Conservation (phyloP, 2,113 vertebrate genomes). For the Gnathonemus longibarbis region DNA sequence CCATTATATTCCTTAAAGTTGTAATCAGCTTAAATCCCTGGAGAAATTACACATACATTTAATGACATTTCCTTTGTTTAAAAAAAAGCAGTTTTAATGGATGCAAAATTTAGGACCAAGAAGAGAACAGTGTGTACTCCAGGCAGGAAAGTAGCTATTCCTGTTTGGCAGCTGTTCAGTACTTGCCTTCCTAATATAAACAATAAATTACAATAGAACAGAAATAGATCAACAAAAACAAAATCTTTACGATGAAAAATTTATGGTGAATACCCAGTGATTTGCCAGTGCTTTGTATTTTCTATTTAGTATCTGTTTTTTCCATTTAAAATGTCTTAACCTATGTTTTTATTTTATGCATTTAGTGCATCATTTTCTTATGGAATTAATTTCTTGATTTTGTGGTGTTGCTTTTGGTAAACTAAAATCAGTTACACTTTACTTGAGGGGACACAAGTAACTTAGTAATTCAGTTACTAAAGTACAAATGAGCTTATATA, state of each 20-base stretch:
- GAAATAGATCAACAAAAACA: background rate
- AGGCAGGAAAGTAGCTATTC: background rate
- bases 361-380: background rate
- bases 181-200: constrained; percentile 3
- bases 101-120: background rate
- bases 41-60: background rate
- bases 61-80: background rate
- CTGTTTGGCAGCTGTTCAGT: constrained; percentile 1
- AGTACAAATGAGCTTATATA: background rate
- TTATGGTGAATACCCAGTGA: background rate
- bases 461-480: background rate
- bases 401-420: background rate
- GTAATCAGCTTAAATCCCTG: background rate
- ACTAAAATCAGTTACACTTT: background rate
- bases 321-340: background rate
- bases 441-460: background rate
- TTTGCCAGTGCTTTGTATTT: background rate
- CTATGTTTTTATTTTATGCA: background rate
- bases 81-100: background rate
- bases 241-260: background rate
- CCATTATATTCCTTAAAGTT: background rate
- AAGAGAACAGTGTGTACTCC: background rate
- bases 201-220: background rate
- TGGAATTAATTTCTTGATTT: background rate
- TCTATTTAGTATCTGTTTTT: background rate